Base-by-base conservation (phyloP, 2,113 vertebrate species). In the Hippocampus barbouri region DNA sequence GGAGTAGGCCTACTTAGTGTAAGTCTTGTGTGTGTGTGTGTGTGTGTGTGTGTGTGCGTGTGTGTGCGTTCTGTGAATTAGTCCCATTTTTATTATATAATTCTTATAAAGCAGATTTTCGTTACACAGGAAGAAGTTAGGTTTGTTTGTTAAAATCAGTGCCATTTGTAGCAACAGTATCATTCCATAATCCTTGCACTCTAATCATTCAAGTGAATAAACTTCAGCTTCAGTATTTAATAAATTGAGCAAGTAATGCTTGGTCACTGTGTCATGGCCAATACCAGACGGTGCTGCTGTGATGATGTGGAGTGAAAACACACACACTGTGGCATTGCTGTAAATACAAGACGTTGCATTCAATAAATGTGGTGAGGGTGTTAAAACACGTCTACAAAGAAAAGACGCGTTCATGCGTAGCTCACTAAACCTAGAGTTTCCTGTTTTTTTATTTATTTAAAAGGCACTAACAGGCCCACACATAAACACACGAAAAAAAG, bases 351-450 rank as follows among this genome's bases (percentile, higher is more conserved):
- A 81, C 78, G 70, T 71, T 73, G n/a, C 16, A 34, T 43, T 69
- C 69, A 70, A 71, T 84, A 74, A 72, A 72, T 78, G 73, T 82
- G 83, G 74, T 82, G 79, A 76, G 71, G 79, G 77, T 95, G 93
- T 94, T 90, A 85, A 72, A 79, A 79, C 77, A 80, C 77, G 73
- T 72, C 30, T n/a, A 71, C 51, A 74, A 72, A 74, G 68, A 59
- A 66, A 78, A 73, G 74, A 81, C 72, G 74, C 61, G 71, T 79
- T 84, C 51, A 69, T 78, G 82, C 87, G 90, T 91, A 90, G 89
- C 89, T 82, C 79, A 70, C 76, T 43, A 72, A 80, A 87, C 81
- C 84, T 75, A 79, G 76, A 76, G 76, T 78, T 75, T 77, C 64
- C 73, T 78, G 68, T 81, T 70, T 69, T 70, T 70, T 76, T 77